A percentile compares a stretch with the other conserved stretches of the same genome.
Evolutionary conservation across 2,888 invertebrate genomes (phyloP).

Genomic region (Lymantria dispar): DNA sequence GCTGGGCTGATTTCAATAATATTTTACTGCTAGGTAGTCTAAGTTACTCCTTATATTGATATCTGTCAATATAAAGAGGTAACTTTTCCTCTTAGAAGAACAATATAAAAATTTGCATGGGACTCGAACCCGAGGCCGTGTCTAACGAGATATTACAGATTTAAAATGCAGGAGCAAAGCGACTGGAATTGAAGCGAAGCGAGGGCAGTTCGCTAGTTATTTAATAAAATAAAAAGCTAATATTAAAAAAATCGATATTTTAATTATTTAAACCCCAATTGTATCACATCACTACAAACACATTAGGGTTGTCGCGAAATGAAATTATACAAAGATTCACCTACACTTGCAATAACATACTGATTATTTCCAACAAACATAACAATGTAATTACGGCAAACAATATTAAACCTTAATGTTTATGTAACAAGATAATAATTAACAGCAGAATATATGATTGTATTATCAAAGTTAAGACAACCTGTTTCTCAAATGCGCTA

Average conservation of each 20-base stretch:
- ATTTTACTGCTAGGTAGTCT: no score
- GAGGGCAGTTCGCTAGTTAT: no score
- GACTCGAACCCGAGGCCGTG: no score
- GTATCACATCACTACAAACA: constrained; percentile 47
- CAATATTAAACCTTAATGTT: constrained; percentile 25
- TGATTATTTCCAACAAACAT: constrained; percentile 58
- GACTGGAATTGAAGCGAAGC: no score
- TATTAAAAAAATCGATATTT: background rate
- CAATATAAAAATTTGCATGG: background rate
- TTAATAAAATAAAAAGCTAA: background rate
- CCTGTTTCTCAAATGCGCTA: constrained; percentile 70
- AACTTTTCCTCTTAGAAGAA: background rate
- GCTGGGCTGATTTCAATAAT: no score
- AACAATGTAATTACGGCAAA: constrained; percentile 5
- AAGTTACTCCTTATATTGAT: no score
- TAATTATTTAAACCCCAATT: constrained; percentile 3
- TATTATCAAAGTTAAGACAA: constrained; percentile 48
- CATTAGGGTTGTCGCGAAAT: constrained; percentile 71
- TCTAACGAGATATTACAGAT: no score
- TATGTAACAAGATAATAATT: constrained; percentile 8
- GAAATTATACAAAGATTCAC: constrained; percentile 74
- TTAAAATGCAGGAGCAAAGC: no score
- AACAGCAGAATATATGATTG: constrained; percentile 9
- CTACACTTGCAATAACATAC: constrained; percentile 72
- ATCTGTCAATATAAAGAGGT: no score